Percentiles rank a stretch among this genome's conserved stretches.
Evolutionary conservation across 2,113 vertebrate species (phyloP).

Genomic region (Phyllostomus hastatus): DNA sequence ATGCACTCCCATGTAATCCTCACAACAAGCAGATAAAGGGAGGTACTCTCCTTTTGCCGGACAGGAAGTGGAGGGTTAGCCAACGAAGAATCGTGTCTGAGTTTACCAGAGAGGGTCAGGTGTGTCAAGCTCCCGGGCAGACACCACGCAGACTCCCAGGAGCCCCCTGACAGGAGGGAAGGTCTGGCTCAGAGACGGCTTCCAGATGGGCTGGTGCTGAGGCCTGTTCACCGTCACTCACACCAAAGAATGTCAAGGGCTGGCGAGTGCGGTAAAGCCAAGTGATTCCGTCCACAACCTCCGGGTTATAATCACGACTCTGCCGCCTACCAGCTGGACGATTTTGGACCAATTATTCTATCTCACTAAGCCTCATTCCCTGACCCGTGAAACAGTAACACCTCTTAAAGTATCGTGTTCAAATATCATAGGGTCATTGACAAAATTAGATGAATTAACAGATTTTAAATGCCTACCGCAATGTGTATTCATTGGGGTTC

Average conservation of each 20-base stretch:
- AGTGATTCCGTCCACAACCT: background rate
- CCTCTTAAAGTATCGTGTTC: background rate
- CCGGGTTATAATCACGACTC: background rate
- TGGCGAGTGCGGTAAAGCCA: background rate
- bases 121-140: background rate
- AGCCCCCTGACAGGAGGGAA: background rate
- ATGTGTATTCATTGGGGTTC: background rate
- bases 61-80: background rate
- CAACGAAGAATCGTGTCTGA: background rate
- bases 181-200: background rate
- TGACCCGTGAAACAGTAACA: background rate
- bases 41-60: background rate
- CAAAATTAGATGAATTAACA: background rate
- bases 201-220: background rate
- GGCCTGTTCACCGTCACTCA: background rate
- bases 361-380: background rate
- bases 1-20: background rate
- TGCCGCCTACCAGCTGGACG: background rate
- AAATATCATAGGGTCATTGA: background rate
- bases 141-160: background rate
- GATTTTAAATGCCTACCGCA: background rate
- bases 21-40: background rate
- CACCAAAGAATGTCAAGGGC: background rate
- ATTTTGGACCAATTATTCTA: background rate
- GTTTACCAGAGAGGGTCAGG: background rate